A percentile compares a stretch with the other conserved stretches of the same genome.
phyloP scores from a whole-genome alignment of 2,888 invertebrate genomes.

The Dicyrtomina minuta region DNA sequence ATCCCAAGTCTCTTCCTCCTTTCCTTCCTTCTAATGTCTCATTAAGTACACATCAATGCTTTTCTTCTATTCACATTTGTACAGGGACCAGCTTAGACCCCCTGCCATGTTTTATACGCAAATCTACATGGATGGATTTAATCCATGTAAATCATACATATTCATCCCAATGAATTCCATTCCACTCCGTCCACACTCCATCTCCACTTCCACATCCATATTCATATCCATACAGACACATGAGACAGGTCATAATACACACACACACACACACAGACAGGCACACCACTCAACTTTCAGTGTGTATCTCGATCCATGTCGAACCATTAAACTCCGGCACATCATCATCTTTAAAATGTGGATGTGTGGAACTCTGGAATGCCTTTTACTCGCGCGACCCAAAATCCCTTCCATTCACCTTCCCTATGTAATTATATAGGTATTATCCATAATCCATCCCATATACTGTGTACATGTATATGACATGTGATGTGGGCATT shows the following conservation, averaged over 20 bases:
- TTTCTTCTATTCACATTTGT: conserved; percentile 21
- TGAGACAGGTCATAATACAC: neutral
- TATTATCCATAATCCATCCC: too few species aligned
- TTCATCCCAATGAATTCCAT: neutral
- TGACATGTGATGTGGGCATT: too few species aligned
- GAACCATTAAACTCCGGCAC: neutral
- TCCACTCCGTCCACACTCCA: too few species aligned
- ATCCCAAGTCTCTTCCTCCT: conserved; percentile 21
- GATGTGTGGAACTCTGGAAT: neutral
- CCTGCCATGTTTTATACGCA: conserved; percentile 24
- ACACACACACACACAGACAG: neutral
- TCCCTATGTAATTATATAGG: too few species aligned
- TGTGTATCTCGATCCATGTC: neutral
- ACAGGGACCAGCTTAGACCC: conserved; percentile 15
- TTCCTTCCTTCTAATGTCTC: conserved; percentile 37
- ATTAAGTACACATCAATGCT: conserved; percentile 39
- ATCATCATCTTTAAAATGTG: neutral
- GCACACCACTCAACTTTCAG: neutral
- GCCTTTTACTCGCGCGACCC: too few species aligned
- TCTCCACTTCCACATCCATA: too few species aligned
- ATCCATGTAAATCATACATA: conserved; percentile 10
- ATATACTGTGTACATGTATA: too few species aligned
- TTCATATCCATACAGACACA: neutral
- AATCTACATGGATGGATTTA: conserved; percentile 4
- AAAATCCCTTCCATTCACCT: too few species aligned